Evolutionary conservation across 2,113 vertebrate genomes (phyloP), one percentile per base, ranked within the genome.

Genomic region (Glareola pratincola): DNA sequence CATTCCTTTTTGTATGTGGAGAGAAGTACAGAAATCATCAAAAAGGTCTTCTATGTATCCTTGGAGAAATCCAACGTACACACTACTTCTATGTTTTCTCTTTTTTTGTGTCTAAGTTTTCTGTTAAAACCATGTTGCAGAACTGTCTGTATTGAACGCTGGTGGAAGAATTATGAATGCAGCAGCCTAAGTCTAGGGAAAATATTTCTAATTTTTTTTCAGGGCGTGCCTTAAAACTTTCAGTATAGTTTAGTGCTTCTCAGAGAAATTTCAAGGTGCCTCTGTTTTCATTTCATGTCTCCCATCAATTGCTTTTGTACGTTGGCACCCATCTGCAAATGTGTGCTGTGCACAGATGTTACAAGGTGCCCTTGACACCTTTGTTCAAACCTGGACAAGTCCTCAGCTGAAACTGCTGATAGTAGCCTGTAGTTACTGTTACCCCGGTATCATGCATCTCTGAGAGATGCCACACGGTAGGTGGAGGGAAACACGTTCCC

Each of bases 281-380:
- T 43, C 18, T 76, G 5, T 20, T 60, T 50, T 67, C 30, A 30
- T 87, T 72, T 64, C 82, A 63, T 18, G 51, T 59, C 45, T 81
- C 62, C n/a, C 69, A 64, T 79, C 56, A 50, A 47, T 54, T 53
- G 39, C 48, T 78, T 72, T 56, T 74, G 37, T 24, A n/a, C 30
- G 4, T 41, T 96, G 88, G 93, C 92, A 63, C 51, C 14, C 29
- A n/a, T 76, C 24, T 59, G 66, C 68, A 82, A 69, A 48, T 53
- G 8, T 41, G 14, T 32, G 84, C 73, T 90, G 54, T 69, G 60
- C 81, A 93, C 71, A 67, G 83, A 63, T 95, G 76, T 89, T 94
- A 67, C 64, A 87, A 90, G 80, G 77, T 96, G 96, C 71, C 67
- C 77, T 96, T 95, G 78, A 21, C 59, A 88, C 67, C 56, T 92